A percentile compares a stretch with the other conserved stretches of the same genome.
Conservation (phyloP, 2,888 invertebrate species). For the Orthonevra nobilis region DNA sequence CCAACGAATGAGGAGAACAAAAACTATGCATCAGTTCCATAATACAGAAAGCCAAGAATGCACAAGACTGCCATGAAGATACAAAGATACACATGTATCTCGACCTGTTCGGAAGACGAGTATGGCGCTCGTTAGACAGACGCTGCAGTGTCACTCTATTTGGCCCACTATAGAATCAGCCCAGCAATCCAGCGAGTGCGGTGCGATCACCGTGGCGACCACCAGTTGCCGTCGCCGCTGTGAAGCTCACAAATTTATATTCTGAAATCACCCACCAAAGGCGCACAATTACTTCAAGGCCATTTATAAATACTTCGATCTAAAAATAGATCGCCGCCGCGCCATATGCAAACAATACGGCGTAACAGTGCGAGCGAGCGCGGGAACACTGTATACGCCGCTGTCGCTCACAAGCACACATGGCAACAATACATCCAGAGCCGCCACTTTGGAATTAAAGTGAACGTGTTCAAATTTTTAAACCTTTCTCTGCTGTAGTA, state of each 20-base stretch:
- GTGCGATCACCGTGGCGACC: slow-evolving; percentile 21
- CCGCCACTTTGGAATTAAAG: slow-evolving; percentile 1
- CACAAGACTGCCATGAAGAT: no score
- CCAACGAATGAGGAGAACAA: background rate
- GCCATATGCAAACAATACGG: slow-evolving; percentile 70
- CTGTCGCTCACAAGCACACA: slow-evolving; percentile 49
- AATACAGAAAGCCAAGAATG: background rate
- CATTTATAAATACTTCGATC: slow-evolving; percentile 76
- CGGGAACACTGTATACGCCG: slow-evolving; percentile 50
- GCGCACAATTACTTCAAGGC: slow-evolving; percentile 73
- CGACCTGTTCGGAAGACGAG: no score
- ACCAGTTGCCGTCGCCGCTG: slow-evolving; percentile 40
- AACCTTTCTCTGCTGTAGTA: slow-evolving; percentile 22
- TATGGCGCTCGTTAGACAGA: slow-evolving; percentile 52
- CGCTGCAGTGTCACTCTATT: slow-evolving; percentile 51
- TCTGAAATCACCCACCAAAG: slow-evolving; percentile 67
- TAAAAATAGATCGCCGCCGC: slow-evolving; percentile 74
- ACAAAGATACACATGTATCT: no score
- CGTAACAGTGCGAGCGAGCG: slow-evolving; percentile 50
- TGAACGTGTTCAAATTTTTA: slow-evolving; percentile 57
- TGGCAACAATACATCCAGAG: slow-evolving; percentile 3
- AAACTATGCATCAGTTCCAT: background rate
- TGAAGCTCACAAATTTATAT: slow-evolving; percentile 65
- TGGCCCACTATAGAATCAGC: slow-evolving; percentile 40
- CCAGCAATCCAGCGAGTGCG: slow-evolving; percentile 16